phyloP scores from a whole-genome alignment of 2,888 invertebrate genomes.

The Laspeyria flexula region DNA sequence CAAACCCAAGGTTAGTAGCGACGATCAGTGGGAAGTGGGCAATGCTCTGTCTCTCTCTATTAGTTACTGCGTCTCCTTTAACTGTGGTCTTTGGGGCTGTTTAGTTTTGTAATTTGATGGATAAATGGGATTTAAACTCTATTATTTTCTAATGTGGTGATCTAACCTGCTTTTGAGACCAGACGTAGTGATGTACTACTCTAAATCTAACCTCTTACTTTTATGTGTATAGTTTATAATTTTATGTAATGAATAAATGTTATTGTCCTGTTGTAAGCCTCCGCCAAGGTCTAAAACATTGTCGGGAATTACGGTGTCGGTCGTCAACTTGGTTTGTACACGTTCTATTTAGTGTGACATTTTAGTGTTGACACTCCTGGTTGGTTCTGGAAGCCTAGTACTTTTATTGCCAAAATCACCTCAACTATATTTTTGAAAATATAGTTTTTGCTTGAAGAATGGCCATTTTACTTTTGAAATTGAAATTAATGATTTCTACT shows the following conservation, averaged over 20 bases:
- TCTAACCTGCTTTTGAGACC: constrained; percentile 18
- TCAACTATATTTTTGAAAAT: not conserved
- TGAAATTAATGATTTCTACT: not conserved
- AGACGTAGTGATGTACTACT: constrained; percentile 20
- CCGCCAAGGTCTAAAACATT: constrained; percentile 82
- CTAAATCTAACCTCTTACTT: constrained; percentile 33
- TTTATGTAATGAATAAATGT: constrained; percentile 68
- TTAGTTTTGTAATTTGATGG: constrained; percentile 43
- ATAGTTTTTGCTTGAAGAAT: not conserved
- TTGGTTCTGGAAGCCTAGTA: constrained; percentile 64
- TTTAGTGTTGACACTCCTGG: constrained; percentile 58
- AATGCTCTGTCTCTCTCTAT: constrained; percentile 65
- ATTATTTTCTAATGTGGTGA: constrained; percentile 22
- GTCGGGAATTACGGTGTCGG: constrained; percentile 83
- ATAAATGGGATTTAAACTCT: constrained; percentile 39
- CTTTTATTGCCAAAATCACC: constrained; percentile 1
- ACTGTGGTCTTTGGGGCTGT: constrained; percentile 59
- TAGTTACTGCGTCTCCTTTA: constrained; percentile 66
- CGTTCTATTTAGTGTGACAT: constrained; percentile 54
- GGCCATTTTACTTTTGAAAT: not conserved
- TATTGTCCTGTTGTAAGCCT: constrained; percentile 79
- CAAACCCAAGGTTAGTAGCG: constrained; percentile 78
- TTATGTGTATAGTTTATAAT: constrained; percentile 46
- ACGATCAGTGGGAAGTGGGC: constrained; percentile 44
- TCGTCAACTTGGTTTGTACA: constrained; percentile 85